Conservation (phyloP, 2,888 invertebrate genomes). For the Tanypteryx hageni region DNA sequence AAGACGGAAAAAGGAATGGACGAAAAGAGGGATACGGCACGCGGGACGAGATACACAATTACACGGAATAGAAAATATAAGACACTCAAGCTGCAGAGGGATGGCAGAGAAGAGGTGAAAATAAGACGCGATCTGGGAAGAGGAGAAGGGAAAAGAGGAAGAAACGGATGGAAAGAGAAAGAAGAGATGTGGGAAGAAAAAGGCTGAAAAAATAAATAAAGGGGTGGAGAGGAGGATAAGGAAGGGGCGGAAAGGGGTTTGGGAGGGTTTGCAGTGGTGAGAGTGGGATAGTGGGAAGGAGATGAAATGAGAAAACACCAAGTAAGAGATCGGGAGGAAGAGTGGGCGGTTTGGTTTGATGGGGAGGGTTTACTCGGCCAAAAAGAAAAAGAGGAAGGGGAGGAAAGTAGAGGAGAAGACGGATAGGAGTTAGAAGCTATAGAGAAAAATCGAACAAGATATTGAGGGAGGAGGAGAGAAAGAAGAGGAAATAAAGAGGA, state of each 20-base stretch:
- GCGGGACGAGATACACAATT: slow-evolving; percentile 23
- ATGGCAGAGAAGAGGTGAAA: neutral
- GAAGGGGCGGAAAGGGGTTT: neutral
- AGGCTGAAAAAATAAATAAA: neutral
- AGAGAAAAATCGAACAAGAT: neutral
- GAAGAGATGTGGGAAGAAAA: neutral
- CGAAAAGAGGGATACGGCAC: neutral
- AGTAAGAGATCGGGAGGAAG: neutral
- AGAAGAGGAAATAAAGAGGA: neutral
- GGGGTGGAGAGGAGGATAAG: neutral
- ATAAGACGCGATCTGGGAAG: neutral
- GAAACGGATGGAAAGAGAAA: neutral
- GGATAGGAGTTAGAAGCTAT: neutral
- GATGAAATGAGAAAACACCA: neutral
- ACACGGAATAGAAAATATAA: neutral
- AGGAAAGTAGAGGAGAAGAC: neutral
- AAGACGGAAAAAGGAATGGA: neutral
- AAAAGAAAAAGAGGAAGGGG: neutral
- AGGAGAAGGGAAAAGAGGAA: neutral
- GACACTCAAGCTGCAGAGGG: neutral
- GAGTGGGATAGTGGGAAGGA: no score
- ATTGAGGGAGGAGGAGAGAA: neutral
- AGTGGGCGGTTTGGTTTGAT: neutral
- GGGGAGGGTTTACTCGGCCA: neutral
- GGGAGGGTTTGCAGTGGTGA: neutral